A percentile compares a stretch with the other conserved stretches of the same genome.
Evolutionary conservation across 2,113 vertebrate species (phyloP).

Genomic region (Fukomys damarensis): DNA sequence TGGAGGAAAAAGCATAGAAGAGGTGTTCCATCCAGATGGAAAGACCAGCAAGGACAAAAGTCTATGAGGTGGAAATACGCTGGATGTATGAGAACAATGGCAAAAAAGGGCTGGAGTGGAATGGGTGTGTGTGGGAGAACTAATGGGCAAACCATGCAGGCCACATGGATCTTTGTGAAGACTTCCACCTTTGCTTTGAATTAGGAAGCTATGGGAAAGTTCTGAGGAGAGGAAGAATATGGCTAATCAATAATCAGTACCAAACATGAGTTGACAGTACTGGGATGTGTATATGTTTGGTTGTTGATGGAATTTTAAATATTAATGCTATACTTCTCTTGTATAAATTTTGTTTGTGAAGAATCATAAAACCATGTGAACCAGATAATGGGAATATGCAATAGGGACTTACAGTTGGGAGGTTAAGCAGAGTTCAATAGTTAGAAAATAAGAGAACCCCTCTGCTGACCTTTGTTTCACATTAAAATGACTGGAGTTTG

Average conservation of each 20-base stretch:
- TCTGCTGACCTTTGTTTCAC: conserved; percentile 88
- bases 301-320: conserved; percentile 8
- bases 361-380: neutral
- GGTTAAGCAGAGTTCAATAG: conserved; percentile 71
- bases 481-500: conserved; percentile 89
- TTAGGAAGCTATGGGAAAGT: no score
- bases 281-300: neutral
- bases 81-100: no score
- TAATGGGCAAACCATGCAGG: no score
- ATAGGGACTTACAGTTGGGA: neutral
- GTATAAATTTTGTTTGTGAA: conserved; percentile 46
- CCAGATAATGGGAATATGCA: neutral
- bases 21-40: neutral
- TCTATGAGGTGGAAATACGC: no score
- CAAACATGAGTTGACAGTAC: no score
- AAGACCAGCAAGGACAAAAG: neutral
- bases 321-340: conserved; percentile 29
- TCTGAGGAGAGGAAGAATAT: no score
- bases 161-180: no score
- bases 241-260: no score
- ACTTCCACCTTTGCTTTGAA: no score
- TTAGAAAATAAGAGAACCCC: conserved; percentile 65
- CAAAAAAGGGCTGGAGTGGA: no score
- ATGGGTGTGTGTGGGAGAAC: no score
- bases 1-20: neutral